Evolutionary conservation across 2,113 vertebrate species (phyloP).

Genomic region (Scolopax mira): DNA sequence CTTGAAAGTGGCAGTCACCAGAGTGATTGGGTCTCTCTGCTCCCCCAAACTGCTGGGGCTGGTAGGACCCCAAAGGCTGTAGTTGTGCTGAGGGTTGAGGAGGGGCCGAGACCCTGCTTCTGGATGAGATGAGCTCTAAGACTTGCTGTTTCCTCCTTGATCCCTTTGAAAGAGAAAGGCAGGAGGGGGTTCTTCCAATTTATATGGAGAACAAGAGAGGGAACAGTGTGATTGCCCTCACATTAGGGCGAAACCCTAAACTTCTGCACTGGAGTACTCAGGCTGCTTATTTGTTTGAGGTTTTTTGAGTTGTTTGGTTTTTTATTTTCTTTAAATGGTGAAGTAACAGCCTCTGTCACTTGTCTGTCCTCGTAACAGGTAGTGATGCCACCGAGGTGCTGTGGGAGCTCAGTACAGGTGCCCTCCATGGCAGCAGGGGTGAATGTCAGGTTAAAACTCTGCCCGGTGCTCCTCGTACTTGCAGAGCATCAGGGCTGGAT

Average conservation of each 20-base stretch:
- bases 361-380: background rate
- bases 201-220: background rate
- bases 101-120: background rate
- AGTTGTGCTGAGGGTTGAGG: background rate
- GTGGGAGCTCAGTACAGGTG: background rate
- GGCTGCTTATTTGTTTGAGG: background rate
- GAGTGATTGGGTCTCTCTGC: no score
- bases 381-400: background rate
- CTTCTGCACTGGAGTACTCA: background rate
- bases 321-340: background rate
- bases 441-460: background rate
- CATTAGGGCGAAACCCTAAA: background rate
- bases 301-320: no score
- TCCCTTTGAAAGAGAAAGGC: background rate
- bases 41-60: background rate
- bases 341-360: background rate
- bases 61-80: background rate
- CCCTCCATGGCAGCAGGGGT: background rate
- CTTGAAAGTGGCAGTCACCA: accelerated
- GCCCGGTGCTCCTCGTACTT: background rate
- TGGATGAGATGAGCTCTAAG: background rate
- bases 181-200: background rate
- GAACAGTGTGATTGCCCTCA: background rate
- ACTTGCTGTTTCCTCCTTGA: background rate
- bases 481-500: background rate